Base-by-base conservation (phyloP, 1,140 invertebrate species). In the Plectrocnemia conspersa region DNA sequence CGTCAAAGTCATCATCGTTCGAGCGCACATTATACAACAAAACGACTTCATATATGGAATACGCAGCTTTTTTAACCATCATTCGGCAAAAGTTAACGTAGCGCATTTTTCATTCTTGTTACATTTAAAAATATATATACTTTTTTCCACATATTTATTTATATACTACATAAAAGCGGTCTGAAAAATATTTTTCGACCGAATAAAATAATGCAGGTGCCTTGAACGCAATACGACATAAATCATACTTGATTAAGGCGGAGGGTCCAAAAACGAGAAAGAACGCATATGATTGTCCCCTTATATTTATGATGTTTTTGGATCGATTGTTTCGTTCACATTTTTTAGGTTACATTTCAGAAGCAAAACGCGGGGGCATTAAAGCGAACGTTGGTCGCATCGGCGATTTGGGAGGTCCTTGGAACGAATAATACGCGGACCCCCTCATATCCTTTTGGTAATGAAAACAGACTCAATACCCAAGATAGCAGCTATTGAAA, bases 201-300 rank as follows among this genome's bases (percentile, higher is more conserved):
- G 22, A 24, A 19, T 27, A 33, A 49, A 49, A 55, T 47, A 47
- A 46, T 44, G 53, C 53, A 55, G 53, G 53, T 47, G 47, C 47
- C 47, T 23, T 24, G 16, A 4, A 27, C 13, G 11, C 11, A 21
- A 1, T n/a, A 24, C 33, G 42, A 56, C 27, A 56, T 56, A 56
- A 56, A 56, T 56, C 54, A 56, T 56, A 56, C 45, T 38, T 56
- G 44, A 56, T 56, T 56, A 56, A 56, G 36, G 46, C 38, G 24
- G 22, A 47, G 35, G 23, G 32, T 35, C 3, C 32, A 35, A 13
- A 35, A 35, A 35, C 16, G 6, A 6, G 27, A n/a, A 29, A 6
- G 27, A n/a, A 6, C 27, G n/a, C 25, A 32, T 49, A 49, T 49
- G 46, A 49, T n/a, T 35, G 46, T 33, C 46, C 46, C 19, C 10